Evolutionary conservation across 2,888 invertebrate species (phyloP).

Genomic region (Cabera pusaria): DNA sequence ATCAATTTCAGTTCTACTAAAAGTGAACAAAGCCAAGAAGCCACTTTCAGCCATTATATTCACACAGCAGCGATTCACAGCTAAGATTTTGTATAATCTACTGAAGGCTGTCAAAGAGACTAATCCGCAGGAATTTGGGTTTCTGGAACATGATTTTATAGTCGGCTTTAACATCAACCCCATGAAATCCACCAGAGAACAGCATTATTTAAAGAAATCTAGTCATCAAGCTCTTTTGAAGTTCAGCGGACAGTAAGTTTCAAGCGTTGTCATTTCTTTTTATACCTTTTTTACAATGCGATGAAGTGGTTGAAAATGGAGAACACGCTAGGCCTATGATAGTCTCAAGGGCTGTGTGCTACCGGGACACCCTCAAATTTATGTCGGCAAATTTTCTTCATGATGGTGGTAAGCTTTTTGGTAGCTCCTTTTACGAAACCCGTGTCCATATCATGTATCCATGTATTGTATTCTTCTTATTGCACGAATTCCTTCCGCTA

Average conservation of each 20-base stretch:
- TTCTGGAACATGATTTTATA: constrained; percentile 87
- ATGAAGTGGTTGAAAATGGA: too few relatives aligned
- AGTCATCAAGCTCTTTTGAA: constrained; percentile 78
- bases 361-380: too few relatives aligned
- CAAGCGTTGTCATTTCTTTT: too few relatives aligned
- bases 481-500: too few relatives aligned
- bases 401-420: too few relatives aligned
- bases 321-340: too few relatives aligned
- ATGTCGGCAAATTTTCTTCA: too few relatives aligned
- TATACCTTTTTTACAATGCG: too few relatives aligned
- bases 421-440: too few relatives aligned
- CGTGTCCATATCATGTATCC: too few relatives aligned
- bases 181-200: constrained; percentile 80
- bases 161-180: constrained; percentile 86
- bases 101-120: constrained; percentile 76
- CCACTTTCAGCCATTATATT: constrained; percentile 88
- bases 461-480: too few relatives aligned
- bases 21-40: constrained; percentile 56
- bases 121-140: constrained; percentile 73
- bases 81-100: constrained; percentile 88
- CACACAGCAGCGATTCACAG: constrained; percentile 88
- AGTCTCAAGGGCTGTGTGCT: too few relatives aligned
- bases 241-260: constrained; percentile 72
- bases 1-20: constrained; percentile 48
- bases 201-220: constrained; percentile 75